Evolutionary conservation across 2,888 invertebrate genomes (phyloP).

Genomic region (Limenitis camilla): DNA sequence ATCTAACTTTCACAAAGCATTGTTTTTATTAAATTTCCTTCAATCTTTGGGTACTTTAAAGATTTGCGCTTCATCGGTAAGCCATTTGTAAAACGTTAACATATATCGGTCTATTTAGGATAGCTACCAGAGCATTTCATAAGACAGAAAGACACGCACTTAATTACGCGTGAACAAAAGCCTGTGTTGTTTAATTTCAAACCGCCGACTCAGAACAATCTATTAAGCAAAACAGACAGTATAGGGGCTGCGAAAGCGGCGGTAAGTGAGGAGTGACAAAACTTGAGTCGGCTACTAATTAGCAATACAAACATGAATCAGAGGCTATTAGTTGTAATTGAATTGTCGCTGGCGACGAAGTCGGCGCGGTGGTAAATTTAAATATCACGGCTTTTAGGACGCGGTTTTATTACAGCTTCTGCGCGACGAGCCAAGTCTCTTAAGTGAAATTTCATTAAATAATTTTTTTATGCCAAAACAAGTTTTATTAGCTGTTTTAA

Average conservation of each 20-base stretch:
- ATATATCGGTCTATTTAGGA: not conserved
- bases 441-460: constrained; percentile 24
- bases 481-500: not conserved
- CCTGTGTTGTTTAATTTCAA: constrained; percentile 43
- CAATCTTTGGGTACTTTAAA: constrained; percentile 3
- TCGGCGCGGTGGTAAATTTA: constrained; percentile 66
- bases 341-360: constrained; percentile 67
- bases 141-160: constrained; percentile 23
- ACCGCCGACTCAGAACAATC: constrained; percentile 56
- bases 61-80: constrained; percentile 7
- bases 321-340: constrained; percentile 74
- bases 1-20: constrained; percentile 34
- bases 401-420: constrained; percentile 47
- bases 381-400: constrained; percentile 59
- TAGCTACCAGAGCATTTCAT: not conserved
- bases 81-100: not conserved
- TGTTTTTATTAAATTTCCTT: constrained; percentile 24
- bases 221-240: constrained; percentile 56
- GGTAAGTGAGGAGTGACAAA: constrained; percentile 69
- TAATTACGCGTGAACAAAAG: constrained; percentile 52
- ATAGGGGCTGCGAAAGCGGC: constrained; percentile 41
- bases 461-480: constrained; percentile 32
- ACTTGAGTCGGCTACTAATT: constrained; percentile 72
- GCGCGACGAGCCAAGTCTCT: constrained; percentile 24
- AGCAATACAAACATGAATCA: constrained; percentile 75